Percentiles rank a stretch among this genome's conserved stretches.
These are phyloP conservation scores for Nephotettix cincticeps DNA, from an alignment of 1,140 invertebrate species.

Conservation along the genomic window DNA sequence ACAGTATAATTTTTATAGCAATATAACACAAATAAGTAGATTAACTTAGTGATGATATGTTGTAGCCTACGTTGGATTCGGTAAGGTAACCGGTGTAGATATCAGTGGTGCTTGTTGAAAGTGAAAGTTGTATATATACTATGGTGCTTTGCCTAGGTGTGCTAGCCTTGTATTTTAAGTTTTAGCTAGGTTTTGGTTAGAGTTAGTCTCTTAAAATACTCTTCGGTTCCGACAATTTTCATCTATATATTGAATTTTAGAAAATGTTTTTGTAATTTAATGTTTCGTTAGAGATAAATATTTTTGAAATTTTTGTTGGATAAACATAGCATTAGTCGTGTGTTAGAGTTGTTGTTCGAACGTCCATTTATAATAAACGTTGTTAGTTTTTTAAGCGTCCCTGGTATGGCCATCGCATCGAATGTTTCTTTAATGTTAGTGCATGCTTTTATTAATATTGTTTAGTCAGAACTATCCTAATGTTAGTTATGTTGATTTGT, in stretches of 20 bases:
- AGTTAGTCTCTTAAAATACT: not conserved
- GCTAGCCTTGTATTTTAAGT: constrained; percentile 2
- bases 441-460: constrained; percentile 8
- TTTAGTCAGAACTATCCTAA: not conserved
- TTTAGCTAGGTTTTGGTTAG: constrained; percentile 20
- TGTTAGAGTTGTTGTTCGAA: constrained; percentile 7
- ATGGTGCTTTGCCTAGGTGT: constrained; percentile 15
- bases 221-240: not conserved
- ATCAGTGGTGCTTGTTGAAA: not conserved
- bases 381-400: constrained; percentile 18
- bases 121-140: constrained; percentile 3
- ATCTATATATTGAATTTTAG: constrained; percentile 9
- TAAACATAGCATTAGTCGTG: not conserved
- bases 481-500: constrained; percentile 12
- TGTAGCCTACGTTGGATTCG: not conserved
- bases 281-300: constrained; percentile 14
- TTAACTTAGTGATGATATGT: not conserved
- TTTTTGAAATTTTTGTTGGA: constrained; percentile 24
- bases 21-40: constrained; percentile 9
- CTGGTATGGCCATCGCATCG: not conserved
- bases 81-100: constrained; percentile 4
- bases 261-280: not conserved
- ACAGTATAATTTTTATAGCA: constrained; percentile 20
- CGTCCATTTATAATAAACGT: constrained; percentile 13
- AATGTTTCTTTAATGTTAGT: constrained; percentile 9